These are phyloP conservation scores for Myotis myotis DNA, from an alignment of 2,797 vertebrate species.

Conservation along the genomic window DNA sequence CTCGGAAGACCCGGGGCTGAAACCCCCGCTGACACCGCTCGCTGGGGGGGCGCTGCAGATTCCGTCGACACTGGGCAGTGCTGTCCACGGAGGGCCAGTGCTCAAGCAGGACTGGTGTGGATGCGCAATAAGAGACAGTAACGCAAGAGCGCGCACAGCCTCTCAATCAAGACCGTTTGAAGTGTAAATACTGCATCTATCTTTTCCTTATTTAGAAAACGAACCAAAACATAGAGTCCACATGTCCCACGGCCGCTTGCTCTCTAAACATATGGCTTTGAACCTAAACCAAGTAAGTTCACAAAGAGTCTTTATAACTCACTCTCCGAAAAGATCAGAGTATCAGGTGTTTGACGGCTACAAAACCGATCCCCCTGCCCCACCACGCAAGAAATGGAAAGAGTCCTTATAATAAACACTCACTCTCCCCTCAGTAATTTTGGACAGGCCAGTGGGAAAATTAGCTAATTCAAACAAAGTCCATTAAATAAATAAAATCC, in stretches of 20 bases:
- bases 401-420: constrained; percentile 20
- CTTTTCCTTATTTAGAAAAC: constrained; percentile 29
- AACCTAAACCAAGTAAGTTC: neutral
- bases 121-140: neutral
- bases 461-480: constrained; percentile 63
- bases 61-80: neutral
- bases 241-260: neutral
- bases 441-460: constrained; percentile 43
- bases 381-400: neutral
- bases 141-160: neutral
- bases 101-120: neutral
- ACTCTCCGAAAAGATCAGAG: constrained; percentile 27
- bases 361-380: neutral
- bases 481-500: constrained; percentile 71
- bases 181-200: neutral
- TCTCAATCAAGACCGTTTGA: neutral
- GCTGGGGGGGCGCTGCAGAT: neutral
- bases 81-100: neutral
- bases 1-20: neutral
- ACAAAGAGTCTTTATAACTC: neutral
- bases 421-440: constrained; percentile 4
- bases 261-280: constrained; percentile 1
- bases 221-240: neutral
- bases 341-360: neutral
- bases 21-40: neutral